These are phyloP conservation scores for Alloplasta piceator DNA, from an alignment of 2,888 invertebrate genomes.

Conservation along the genomic window DNA sequence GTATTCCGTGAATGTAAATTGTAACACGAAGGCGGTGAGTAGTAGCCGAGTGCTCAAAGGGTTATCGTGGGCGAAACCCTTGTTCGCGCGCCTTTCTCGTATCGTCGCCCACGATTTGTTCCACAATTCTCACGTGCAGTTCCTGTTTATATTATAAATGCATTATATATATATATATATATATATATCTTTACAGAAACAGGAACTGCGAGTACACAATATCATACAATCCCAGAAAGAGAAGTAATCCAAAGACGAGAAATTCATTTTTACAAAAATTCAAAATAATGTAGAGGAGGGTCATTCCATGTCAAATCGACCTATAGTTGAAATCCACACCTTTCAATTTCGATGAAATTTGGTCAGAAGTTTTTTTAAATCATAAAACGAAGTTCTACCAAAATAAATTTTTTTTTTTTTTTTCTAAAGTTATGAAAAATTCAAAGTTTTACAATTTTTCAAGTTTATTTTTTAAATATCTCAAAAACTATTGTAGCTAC, in stretches of 20 bases:
- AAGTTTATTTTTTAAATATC: too few relatives aligned
- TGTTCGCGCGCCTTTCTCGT: conserved; percentile 49
- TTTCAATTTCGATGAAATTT: too few relatives aligned
- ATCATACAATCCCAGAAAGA: neutral
- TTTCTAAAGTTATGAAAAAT: too few relatives aligned
- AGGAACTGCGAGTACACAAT: neutral
- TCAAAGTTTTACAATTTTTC: too few relatives aligned
- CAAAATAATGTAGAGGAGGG: too few relatives aligned
- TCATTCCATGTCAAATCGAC: too few relatives aligned
- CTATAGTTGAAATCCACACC: too few relatives aligned
- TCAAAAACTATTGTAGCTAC: too few relatives aligned
- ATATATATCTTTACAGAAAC: neutral
- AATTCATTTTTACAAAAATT: neutral
- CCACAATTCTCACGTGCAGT: conserved; percentile 1
- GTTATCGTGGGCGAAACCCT: conserved; percentile 58
- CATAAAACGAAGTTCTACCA: too few relatives aligned
- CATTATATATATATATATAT: neutral
- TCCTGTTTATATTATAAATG: neutral
- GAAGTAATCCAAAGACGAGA: neutral
- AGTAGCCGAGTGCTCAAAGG: conserved; percentile 55
- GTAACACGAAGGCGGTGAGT: conserved; percentile 52
- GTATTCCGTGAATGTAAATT: conserved; percentile 21
- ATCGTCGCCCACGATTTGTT: conserved; percentile 33
- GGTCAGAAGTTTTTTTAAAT: too few relatives aligned
- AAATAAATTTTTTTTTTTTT: too few relatives aligned